Conservation (phyloP, 2,113 vertebrate genomes). For the Athene noctua region DNA sequence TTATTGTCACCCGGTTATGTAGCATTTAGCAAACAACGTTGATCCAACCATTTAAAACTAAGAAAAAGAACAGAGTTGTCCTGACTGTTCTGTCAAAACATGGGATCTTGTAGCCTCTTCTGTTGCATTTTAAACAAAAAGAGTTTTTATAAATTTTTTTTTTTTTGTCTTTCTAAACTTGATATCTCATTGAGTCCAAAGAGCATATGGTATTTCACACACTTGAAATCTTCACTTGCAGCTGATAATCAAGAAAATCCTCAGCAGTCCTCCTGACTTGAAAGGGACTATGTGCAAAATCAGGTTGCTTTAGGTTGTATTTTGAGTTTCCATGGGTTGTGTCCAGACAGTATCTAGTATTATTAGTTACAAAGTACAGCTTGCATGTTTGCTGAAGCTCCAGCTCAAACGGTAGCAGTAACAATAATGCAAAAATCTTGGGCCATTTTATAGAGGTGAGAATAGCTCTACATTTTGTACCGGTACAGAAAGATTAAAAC, state of each 20-base stretch:
- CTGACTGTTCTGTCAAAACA: neutral
- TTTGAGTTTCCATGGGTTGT: neutral
- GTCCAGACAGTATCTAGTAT: accelerated
- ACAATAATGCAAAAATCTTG: neutral
- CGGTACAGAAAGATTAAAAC: neutral
- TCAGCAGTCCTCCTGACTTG: neutral
- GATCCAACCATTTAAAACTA: neutral
- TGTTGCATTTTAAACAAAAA: neutral
- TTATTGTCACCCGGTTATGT: neutral
- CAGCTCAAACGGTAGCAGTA: neutral
- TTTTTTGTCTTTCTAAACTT: neutral
- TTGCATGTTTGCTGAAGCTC: neutral
- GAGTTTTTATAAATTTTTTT: neutral
- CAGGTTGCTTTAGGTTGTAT: neutral
- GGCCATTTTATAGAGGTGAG: neutral
- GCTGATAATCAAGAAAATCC: neutral
- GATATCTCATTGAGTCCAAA: neutral
- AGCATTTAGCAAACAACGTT: neutral
- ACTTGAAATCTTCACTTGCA: neutral
- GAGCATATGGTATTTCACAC: neutral
- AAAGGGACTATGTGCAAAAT: neutral
- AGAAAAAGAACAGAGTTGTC: neutral
- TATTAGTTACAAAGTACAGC: neutral
- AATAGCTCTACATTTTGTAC: neutral
- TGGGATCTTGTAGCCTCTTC: neutral